Evolutionary conservation across 2,113 vertebrate species (phyloP).

Genomic region (Dicaeum eximium): DNA sequence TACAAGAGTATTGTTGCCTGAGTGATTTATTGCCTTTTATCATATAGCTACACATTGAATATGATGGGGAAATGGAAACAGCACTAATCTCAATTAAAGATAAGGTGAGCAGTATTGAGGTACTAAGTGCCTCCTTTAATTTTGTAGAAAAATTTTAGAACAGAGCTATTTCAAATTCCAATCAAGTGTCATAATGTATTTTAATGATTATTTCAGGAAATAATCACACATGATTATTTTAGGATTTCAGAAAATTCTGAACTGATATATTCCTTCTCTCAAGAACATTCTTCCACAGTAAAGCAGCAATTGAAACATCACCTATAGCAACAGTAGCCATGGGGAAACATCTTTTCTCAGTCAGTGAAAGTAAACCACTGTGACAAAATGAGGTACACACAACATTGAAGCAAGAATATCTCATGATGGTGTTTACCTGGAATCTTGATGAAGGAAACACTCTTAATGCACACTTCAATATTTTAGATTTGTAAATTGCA

Average conservation of each 20-base stretch:
- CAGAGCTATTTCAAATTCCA: not conserved
- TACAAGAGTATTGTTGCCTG: not conserved
- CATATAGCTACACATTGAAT: not conserved
- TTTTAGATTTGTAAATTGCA: not conserved
- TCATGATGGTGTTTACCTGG: not conserved
- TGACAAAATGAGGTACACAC: not conserved
- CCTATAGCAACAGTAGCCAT: constrained; percentile 58
- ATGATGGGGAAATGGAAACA: not conserved
- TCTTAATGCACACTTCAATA: not conserved
- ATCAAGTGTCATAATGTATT: not conserved
- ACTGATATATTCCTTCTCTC: not conserved
- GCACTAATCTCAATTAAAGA: not conserved
- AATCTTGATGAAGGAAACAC: not conserved
- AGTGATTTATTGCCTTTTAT: not conserved
- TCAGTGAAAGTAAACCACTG: not conserved
- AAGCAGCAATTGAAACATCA: constrained; percentile 3
- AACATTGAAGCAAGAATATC: not conserved
- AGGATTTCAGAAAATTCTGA: constrained; percentile 9
- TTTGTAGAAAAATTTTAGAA: not conserved
- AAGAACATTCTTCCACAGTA: not conserved
- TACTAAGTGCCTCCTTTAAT: not conserved
- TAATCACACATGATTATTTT: not conserved
- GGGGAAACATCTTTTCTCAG: constrained; percentile 25
- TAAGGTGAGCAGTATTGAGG: not conserved
- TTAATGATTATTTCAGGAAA: not conserved